These are phyloP conservation scores for Mallotus villosus DNA, from an alignment of 2,797 vertebrate species.

Conservation along the genomic window DNA sequence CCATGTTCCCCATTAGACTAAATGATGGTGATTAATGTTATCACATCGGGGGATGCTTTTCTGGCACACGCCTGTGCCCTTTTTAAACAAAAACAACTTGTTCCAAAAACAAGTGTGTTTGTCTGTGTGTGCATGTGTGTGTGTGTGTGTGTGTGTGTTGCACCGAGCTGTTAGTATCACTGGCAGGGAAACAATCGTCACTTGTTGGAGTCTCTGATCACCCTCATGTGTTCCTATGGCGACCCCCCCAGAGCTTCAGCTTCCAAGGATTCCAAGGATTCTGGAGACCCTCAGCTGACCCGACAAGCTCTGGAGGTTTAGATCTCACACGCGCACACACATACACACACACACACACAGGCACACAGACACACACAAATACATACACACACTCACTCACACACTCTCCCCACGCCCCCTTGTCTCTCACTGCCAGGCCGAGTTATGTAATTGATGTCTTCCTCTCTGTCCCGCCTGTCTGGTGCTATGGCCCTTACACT, in stretches of 20 bases:
- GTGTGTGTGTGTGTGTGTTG: constrained; percentile 33
- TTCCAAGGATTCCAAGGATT: constrained; percentile 65
- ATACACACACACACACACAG: neutral
- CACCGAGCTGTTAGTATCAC: constrained; percentile 47
- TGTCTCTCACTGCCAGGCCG: neutral
- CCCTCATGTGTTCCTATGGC: constrained; percentile 52
- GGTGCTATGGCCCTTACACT: neutral
- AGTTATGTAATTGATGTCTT: constrained; percentile 52
- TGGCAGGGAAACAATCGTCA: constrained; percentile 65
- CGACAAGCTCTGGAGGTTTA: constrained; percentile 20
- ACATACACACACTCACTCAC: neutral
- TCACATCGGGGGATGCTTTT: constrained; percentile 23
- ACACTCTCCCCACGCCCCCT: neutral
- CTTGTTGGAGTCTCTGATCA: constrained; percentile 59
- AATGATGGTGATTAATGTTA: constrained; percentile 38
- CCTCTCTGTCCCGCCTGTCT: neutral
- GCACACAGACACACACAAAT: neutral
- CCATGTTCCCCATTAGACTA: constrained; percentile 24
- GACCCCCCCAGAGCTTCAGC: constrained; percentile 53
- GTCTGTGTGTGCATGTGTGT: neutral
- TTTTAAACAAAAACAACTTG: constrained; percentile 50
- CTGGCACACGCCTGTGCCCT: constrained; percentile 33
- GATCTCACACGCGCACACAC: constrained; percentile 20
- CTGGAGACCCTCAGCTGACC: constrained; percentile 40
- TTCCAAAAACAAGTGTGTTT: constrained; percentile 48